Conservation (phyloP, 2,113 vertebrate genomes). For the Scortum barcoo region DNA sequence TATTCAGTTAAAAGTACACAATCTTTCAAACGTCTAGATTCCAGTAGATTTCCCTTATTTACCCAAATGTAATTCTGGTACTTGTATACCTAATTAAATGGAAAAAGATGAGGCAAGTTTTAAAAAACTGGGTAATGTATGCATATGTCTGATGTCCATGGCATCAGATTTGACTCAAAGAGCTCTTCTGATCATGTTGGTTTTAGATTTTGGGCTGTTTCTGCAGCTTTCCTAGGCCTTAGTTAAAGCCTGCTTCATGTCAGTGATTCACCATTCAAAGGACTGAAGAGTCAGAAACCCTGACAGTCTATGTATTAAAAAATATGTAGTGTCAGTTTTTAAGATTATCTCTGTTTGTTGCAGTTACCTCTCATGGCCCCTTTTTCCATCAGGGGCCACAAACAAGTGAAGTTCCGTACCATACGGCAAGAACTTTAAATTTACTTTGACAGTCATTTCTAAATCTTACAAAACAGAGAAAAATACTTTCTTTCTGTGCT, state of each 20-base stretch:
- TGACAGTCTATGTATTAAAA: conserved; percentile 23
- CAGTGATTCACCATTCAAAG: conserved; percentile 15
- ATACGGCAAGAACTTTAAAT: conserved; percentile 25
- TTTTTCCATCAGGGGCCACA: not conserved
- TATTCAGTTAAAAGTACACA: not conserved
- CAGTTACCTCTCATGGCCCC: conserved; percentile 33
- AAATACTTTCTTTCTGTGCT: not conserved
- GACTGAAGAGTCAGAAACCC: conserved; percentile 13
- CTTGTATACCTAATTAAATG: not conserved
- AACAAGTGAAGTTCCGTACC: conserved; percentile 6
- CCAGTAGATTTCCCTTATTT: not conserved
- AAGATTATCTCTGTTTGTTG: conserved; percentile 34
- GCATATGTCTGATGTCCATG: conserved; percentile 29
- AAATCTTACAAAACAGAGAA: conserved; percentile 11
- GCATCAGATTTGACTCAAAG: conserved; percentile 18
- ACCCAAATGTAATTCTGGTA: not conserved
- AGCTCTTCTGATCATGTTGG: conserved; percentile 38
- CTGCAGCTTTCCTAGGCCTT: conserved; percentile 14
- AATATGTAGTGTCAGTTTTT: conserved; percentile 26
- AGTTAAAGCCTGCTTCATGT: conserved; percentile 16
- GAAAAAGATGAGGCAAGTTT: not conserved
- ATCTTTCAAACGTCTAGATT: not conserved
- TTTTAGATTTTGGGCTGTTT: conserved; percentile 26
- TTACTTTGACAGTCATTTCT: conserved; percentile 33
- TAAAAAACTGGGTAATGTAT: not conserved